Conservation (phyloP, 2,797 vertebrate genomes). For the Podarcis siculus region DNA sequence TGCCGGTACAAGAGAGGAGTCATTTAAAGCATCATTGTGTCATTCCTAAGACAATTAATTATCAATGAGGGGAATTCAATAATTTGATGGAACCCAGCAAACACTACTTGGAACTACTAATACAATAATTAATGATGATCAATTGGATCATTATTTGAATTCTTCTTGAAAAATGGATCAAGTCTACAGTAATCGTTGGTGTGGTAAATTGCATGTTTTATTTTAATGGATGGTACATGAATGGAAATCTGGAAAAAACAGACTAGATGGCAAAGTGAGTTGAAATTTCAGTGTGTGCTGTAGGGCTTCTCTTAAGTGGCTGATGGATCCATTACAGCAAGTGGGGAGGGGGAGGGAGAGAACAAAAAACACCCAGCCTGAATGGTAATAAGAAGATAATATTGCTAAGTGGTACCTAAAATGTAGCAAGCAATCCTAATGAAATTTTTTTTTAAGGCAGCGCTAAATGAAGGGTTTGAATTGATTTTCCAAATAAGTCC, state of each 20-base stretch:
- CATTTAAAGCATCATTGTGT: conserved; percentile 23
- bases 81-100: conserved; percentile 41
- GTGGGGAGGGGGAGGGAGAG: neutral
- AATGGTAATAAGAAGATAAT: conserved; percentile 55
- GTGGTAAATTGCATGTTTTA: conserved; percentile 51
- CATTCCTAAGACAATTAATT: conserved; percentile 18
- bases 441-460: conserved; percentile 21
- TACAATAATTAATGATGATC: conserved; percentile 50
- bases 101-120: conserved; percentile 35
- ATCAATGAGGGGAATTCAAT: conserved; percentile 4
- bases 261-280: conserved; percentile 51
- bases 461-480: conserved; percentile 49
- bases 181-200: conserved; percentile 21
- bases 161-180: conserved; percentile 22
- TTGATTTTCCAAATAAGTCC: neutral
- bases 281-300: conserved; percentile 53
- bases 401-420: conserved; percentile 39
- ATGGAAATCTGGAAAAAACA: conserved; percentile 41
- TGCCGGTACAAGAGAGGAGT: neutral
- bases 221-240: conserved; percentile 59
- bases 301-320: conserved; percentile 55
- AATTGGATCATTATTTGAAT: conserved; percentile 48
- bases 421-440: conserved; percentile 40
- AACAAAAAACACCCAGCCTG: neutral
- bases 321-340: conserved; percentile 66